phyloP scores from a whole-genome alignment of 1,140 invertebrate genomes.

The Drosophila subobscura region DNA sequence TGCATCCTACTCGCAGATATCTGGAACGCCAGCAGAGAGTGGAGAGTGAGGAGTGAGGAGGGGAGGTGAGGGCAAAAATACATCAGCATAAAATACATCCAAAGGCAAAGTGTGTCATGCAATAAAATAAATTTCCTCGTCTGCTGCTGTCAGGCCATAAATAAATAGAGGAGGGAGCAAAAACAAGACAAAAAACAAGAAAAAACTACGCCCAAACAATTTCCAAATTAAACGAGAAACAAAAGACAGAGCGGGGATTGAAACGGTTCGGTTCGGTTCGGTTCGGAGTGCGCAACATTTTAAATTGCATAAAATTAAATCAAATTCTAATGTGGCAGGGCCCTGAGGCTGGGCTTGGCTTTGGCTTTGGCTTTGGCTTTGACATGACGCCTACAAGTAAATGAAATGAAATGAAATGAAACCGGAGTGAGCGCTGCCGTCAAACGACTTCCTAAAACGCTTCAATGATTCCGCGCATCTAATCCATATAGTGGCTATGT shows the following conservation, averaged over 20 bases:
- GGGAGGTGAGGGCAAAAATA: not conserved
- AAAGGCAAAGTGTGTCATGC: conserved; percentile 68
- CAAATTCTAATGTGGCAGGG: conserved; percentile 76
- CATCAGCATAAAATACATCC: conserved; percentile 26
- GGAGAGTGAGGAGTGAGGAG: not conserved
- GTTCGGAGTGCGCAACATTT: conserved; percentile 51
- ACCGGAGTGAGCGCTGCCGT: conserved; percentile 45
- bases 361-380: conserved; percentile 15
- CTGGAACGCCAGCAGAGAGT: conserved; percentile 25
- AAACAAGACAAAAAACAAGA: conserved; percentile 12
- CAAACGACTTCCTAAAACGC: conserved; percentile 78
- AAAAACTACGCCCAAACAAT: conserved; percentile 70
- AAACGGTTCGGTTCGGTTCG: too few species aligned
- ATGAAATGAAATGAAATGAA: conserved; percentile 41
- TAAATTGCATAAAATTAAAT: conserved; percentile 81
- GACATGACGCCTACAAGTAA: conserved; percentile 63
- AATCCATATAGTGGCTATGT: conserved; percentile 54
- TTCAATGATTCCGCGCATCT: conserved; percentile 73
- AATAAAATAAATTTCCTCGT: conserved; percentile 66
- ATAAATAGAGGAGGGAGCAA: conserved; percentile 36
- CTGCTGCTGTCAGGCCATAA: conserved; percentile 71
- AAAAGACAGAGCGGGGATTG: conserved; percentile 17
- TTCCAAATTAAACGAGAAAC: conserved; percentile 64
- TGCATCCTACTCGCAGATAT: conserved; percentile 43
- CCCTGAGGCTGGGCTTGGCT: conserved; percentile 48